Evolutionary conservation across 2,888 invertebrate genomes (phyloP).

Genomic region (Microplitis deprimator): DNA sequence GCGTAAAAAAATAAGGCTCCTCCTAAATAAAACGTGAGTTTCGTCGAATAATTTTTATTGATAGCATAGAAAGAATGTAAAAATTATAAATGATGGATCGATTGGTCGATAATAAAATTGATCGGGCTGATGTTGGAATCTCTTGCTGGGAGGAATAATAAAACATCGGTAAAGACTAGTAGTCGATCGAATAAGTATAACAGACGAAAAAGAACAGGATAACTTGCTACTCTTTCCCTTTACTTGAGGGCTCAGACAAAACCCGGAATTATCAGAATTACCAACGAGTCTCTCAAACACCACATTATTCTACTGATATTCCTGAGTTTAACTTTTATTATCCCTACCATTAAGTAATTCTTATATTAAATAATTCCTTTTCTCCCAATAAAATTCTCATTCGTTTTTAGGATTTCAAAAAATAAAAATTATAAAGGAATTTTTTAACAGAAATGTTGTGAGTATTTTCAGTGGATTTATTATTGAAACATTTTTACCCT

Average conservation of each 20-base stretch:
- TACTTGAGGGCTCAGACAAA: conserved; percentile 50
- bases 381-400: too few relatives aligned
- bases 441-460: too few relatives aligned
- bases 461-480: too few relatives aligned
- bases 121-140: conserved; percentile 7
- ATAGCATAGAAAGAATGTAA: neutral
- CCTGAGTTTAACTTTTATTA: neutral
- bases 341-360: neutral
- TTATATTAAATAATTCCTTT: neutral
- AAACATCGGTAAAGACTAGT: conserved; percentile 62
- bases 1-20: neutral
- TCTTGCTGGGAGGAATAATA: neutral
- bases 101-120: neutral
- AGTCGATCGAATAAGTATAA: conserved; percentile 49
- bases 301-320: conserved; percentile 33
- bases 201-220: neutral
- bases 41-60: neutral
- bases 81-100: neutral
- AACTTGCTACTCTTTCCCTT: conserved; percentile 23
- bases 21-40: neutral
- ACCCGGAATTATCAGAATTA: conserved; percentile 69
- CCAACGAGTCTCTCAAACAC: conserved; percentile 41
- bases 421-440: conserved; percentile 15
- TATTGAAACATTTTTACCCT: too few relatives aligned
- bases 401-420: neutral